Evolutionary conservation across 2,113 vertebrate genomes (phyloP), one percentile per base, ranked within the genome.

Genomic region (Ondatra zibethicus): DNA sequence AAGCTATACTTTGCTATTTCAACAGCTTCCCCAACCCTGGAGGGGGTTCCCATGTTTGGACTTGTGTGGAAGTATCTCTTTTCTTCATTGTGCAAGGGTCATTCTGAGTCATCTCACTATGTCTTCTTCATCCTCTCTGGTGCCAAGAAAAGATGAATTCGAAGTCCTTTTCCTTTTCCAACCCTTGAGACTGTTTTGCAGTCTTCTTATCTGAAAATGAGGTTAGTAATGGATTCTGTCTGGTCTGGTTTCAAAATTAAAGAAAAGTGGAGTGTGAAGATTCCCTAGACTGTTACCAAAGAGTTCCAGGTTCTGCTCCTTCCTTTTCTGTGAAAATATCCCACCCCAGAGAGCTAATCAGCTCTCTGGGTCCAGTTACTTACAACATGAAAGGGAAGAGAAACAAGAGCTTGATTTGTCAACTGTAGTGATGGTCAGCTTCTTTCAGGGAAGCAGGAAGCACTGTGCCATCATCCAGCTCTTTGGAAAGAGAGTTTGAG

Each of bases 401-500:
- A 80, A 61, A 7, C 25, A 77, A 5, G 21, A 70, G 14, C 63
- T 23, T 68, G 65, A 47, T 50, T 80, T 55, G 50, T 81, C 45
- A 68, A 17, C 45, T 73, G 7, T 10, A 16, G 12, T 78, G 73
- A 23, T 86, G 55, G 47, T 63, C 89, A 86, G 55, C 47, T 8
- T 92, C 31, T 81, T 42, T 84, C 78, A 14, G 36, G n/a, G 50
- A 86, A 89, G 33, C 36, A n/a, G 21, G 52, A 73, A 80, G 80
- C 17, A 33, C 52, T 75, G 55, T 17, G 8, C 36, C 77, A 52
- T 33, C 47, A 42, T 42, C 23, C 36, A 92, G 29, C 16, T 85
- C 39, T 87, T 19, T 75, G 77, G 85, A n/a, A 72, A 81, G 39
- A 92, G 42, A 84, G 13, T 73, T 84, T 19, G 81, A 68, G 33